Percentiles rank a stretch among this genome's conserved stretches.
Evolutionary conservation across 2,113 vertebrate species (phyloP).

Genomic region (Hydrolagus affinis): DNA sequence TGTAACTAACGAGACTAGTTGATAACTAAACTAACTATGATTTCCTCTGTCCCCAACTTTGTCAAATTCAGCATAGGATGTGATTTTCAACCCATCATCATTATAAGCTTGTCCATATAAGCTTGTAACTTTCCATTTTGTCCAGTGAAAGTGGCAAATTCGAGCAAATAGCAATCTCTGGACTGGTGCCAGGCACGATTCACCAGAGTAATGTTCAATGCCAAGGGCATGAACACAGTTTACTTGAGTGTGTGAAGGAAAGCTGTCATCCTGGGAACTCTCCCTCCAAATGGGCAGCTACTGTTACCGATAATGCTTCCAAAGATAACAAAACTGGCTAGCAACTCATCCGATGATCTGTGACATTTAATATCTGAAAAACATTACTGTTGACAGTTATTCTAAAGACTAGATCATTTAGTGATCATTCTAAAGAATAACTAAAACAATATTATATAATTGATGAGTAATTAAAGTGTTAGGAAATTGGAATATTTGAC

Average conservation of each 20-base stretch:
- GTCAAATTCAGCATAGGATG: no score
- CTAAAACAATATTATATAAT: background rate
- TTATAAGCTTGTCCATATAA: background rate
- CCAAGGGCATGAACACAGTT: slow-evolving; percentile 69
- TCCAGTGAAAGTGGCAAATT: slow-evolving; percentile 64
- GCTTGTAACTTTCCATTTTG: slow-evolving; percentile 26
- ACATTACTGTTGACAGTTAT: background rate
- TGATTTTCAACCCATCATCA: no score
- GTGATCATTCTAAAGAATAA: background rate
- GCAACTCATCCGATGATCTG: background rate
- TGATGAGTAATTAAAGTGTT: background rate
- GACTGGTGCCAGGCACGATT: slow-evolving; percentile 53
- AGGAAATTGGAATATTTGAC: slow-evolving; percentile 3
- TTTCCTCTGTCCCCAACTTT: no score
- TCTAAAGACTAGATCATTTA: no score
- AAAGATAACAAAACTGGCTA: slow-evolving; percentile 47
- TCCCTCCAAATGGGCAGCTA: slow-evolving; percentile 60
- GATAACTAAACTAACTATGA: no score
- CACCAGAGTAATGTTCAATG: slow-evolving; percentile 72
- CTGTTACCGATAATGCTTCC: slow-evolving; percentile 64
- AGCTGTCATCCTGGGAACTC: slow-evolving; percentile 65
- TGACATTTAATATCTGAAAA: slow-evolving; percentile 3
- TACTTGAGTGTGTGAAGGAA: slow-evolving; percentile 68
- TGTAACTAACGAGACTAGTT: no score
- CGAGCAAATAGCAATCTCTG: slow-evolving; percentile 55